Conservation (phyloP, 2,888 invertebrate species). For the Sialis lutaria region DNA sequence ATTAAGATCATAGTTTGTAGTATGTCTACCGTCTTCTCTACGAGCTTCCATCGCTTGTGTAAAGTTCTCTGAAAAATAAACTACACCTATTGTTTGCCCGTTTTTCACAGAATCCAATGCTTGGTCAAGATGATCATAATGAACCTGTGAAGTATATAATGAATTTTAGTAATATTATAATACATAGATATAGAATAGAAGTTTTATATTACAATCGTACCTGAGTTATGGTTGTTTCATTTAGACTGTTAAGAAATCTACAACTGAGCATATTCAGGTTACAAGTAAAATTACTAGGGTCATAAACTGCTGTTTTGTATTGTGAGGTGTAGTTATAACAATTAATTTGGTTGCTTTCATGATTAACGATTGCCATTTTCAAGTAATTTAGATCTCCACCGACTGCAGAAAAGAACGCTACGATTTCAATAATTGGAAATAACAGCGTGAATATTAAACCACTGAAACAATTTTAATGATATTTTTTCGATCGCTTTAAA, state of each 20-base stretch:
- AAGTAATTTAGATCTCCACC: conserved; percentile 60
- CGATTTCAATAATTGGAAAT: conserved; percentile 65
- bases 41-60: conserved; percentile 40
- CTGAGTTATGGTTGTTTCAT: conserved; percentile 34
- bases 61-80: conserved; percentile 57
- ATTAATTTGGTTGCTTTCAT: conserved; percentile 34
- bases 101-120: conserved; percentile 34
- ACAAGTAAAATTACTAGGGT: conserved; percentile 24
- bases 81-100: conserved; percentile 40
- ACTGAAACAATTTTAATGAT: conserved; percentile 29
- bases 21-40: conserved; percentile 37
- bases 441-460: conserved; percentile 64
- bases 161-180: neutral
- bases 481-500: neutral
- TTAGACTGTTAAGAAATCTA: conserved; percentile 37
- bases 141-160: conserved; percentile 20
- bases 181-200: neutral
- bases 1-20: conserved; percentile 32
- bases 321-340: conserved; percentile 16
- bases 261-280: conserved; percentile 39
- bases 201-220: conserved; percentile 15
- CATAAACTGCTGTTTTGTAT: conserved; percentile 22
- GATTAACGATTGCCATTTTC: conserved; percentile 59
- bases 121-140: conserved; percentile 31
- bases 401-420: conserved; percentile 63